Percentiles rank a stretch among this genome's conserved stretches.
Conservation (phyloP, 1,140 invertebrate species). For the Chrysopa pallens region DNA sequence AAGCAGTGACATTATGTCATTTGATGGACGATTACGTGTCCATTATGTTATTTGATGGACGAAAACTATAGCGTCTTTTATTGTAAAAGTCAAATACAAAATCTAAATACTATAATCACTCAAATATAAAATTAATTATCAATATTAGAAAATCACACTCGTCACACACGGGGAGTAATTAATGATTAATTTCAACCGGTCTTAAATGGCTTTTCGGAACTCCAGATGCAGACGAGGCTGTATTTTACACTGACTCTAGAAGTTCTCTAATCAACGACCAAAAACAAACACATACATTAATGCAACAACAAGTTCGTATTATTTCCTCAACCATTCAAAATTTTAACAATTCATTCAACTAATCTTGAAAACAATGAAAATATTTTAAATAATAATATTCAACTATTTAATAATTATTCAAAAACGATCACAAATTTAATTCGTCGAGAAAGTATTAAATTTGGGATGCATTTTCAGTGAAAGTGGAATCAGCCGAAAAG, state of each 20-base stretch:
- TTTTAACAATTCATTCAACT: conserved; percentile 5
- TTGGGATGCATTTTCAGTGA: too few species aligned
- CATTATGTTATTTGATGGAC: too few species aligned
- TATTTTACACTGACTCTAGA: conserved; percentile 8
- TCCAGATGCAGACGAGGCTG: conserved; percentile 9
- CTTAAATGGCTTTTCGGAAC: conserved; percentile 15
- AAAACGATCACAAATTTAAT: conserved; percentile 1
- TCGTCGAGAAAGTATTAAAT: conserved; percentile 5
- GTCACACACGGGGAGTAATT: conserved; percentile 9
- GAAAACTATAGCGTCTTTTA: background rate
- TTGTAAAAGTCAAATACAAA: conserved; percentile 2
- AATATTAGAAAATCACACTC: background rate
- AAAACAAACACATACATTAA: conserved; percentile 8
- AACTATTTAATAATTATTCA: conserved; percentile 1
- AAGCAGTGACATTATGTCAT: background rate
- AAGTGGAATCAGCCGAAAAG: too few species aligned
- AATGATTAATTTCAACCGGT: conserved; percentile 9
- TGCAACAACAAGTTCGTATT: conserved; percentile 9
- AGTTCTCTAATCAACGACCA: conserved; percentile 6
- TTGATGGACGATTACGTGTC: background rate
- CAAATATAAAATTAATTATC: conserved; percentile 1
- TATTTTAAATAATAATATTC: conserved; percentile 1
- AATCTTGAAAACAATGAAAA: background rate
- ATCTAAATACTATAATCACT: conserved; percentile 4
- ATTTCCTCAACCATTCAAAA: conserved; percentile 8